A percentile compares a stretch with the other conserved stretches of the same genome.
phyloP scores from a whole-genome alignment of 2,888 invertebrate genomes.

The Chymomyza fuscimana region DNA sequence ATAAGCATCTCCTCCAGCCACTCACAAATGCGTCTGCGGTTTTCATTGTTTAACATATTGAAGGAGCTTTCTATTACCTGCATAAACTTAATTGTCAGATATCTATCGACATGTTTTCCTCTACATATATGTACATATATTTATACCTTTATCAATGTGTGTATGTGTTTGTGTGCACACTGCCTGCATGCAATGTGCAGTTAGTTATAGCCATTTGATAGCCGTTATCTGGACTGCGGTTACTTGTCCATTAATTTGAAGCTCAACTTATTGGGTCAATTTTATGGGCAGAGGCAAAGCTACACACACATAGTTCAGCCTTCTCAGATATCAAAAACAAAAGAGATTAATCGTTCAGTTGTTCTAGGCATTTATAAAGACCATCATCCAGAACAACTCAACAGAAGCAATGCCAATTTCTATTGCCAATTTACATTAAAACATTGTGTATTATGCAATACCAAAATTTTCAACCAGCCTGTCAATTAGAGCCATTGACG shows the following conservation, averaged over 20 bases:
- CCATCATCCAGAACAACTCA: no score
- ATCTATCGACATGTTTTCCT: conserved; percentile 10
- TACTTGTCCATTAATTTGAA: conserved; percentile 4
- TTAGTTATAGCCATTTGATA: background rate
- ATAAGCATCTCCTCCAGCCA: background rate
- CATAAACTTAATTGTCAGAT: conserved; percentile 27
- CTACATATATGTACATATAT: background rate
- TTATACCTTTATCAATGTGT: background rate
- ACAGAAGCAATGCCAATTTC: background rate
- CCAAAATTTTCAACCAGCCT: conserved; percentile 10
- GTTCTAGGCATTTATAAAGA: background rate
- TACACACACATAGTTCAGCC: background rate
- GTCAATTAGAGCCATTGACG: conserved; percentile 42
- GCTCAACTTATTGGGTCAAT: background rate
- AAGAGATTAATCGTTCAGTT: conserved; percentile 7
- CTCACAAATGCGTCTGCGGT: conserved; percentile 24
- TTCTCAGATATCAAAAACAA: background rate
- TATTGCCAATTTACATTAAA: background rate
- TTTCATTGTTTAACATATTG: conserved; percentile 25
- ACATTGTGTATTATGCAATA: background rate
- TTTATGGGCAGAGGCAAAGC: background rate
- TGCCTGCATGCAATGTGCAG: conserved; percentile 17
- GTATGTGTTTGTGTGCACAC: conserved; percentile 22
- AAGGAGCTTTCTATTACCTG: conserved; percentile 24
- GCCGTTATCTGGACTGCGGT: background rate